These are phyloP conservation scores for Pachycephus smyrnensis DNA, from an alignment of 2,888 invertebrate species.

Conservation along the genomic window DNA sequence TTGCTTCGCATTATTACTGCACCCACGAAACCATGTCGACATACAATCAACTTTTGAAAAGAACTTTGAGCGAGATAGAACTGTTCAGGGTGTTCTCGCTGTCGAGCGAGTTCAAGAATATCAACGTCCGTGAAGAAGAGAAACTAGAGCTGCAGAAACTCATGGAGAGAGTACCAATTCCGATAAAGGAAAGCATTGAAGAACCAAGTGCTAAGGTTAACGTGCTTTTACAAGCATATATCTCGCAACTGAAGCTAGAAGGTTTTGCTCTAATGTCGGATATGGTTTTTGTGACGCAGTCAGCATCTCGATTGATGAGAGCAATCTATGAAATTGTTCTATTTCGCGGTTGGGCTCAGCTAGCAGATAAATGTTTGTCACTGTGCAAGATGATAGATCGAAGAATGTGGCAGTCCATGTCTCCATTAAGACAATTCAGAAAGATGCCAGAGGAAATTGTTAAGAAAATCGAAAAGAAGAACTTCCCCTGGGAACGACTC, in stretches of 20 bases:
- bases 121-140: conserved; percentile 95
- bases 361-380: conserved; percentile 95
- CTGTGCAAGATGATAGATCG: conserved; percentile 99
- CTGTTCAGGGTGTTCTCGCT: conserved; percentile 97
- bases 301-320: conserved; percentile 92
- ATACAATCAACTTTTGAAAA: conserved; percentile 96
- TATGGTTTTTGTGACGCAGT: conserved; percentile 99
- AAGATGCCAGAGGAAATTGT: conserved; percentile 98
- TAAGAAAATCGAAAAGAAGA: conserved; percentile 98
- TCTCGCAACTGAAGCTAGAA: conserved; percentile 97
- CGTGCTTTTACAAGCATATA: conserved; percentile 95
- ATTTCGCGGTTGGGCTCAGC: conserved; percentile 93
- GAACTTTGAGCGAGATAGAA: conserved; percentile 97
- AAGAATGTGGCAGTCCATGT: conserved; percentile 99
- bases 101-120: conserved; percentile 95
- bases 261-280: conserved; percentile 99
- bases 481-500: conserved; percentile 92
- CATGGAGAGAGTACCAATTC: conserved; percentile 94
- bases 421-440: conserved; percentile 94
- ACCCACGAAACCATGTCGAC: conserved; percentile 97
- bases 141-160: conserved; percentile 96
- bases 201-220: conserved; percentile 98
- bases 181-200: conserved; percentile 98
- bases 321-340: conserved; percentile 98
- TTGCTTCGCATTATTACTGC: conserved; percentile 98